phyloP scores from a whole-genome alignment of 2,113 vertebrate genomes.

The Phylloscopus trochilus region DNA sequence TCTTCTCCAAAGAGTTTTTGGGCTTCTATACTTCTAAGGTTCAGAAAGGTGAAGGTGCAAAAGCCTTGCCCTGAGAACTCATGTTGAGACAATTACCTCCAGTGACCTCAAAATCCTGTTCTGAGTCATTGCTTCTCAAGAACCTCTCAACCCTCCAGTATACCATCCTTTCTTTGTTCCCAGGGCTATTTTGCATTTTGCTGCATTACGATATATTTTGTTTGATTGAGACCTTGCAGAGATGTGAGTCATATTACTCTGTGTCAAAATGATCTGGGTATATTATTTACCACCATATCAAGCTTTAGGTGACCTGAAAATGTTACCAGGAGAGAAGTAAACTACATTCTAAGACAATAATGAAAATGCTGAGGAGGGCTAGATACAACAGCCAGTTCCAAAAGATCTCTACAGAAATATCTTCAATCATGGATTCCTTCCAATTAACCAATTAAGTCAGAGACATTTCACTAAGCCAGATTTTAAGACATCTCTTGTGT shows the following conservation, averaged over 20 bases:
- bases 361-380: background rate
- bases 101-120: conserved; percentile 5
- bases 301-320: background rate
- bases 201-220: background rate
- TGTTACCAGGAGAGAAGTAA: background rate
- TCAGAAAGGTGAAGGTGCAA: background rate
- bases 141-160: background rate
- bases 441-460: background rate
- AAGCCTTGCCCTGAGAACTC: background rate
- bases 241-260: background rate
- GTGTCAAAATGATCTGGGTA: background rate
- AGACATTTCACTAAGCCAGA: background rate
- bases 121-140: background rate
- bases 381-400: background rate
- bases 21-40: background rate
- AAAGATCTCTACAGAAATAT: background rate
- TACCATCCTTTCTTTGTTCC: background rate
- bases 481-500: background rate
- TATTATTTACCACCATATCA: background rate
- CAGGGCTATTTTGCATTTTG: conserved; percentile 1
- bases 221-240: background rate
- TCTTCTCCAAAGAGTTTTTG: background rate
- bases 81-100: background rate
- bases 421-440: background rate
- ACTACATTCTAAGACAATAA: background rate